These are phyloP conservation scores for Ditylenchus dipsaci DNA, from an alignment of 1,140 invertebrate species.

Conservation along the genomic window DNA sequence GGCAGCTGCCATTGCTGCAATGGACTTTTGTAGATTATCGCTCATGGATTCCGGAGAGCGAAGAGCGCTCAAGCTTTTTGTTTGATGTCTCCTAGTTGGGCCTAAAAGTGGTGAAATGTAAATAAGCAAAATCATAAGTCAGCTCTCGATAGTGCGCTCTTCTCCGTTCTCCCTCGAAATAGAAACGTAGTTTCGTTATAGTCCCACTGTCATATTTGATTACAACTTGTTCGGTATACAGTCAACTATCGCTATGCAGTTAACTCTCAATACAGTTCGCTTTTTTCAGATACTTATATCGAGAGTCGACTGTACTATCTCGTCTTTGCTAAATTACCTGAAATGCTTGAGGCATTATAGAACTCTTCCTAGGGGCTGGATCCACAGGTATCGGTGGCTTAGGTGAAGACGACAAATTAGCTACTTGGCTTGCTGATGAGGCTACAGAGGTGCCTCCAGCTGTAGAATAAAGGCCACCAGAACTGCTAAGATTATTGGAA, in stretches of 20 bases:
- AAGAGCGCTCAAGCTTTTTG: constrained; percentile 25
- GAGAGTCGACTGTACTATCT: too few relatives aligned
- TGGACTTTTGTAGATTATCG: constrained; percentile 17
- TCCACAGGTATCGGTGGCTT: constrained; percentile 26
- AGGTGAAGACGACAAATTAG: constrained; percentile 16
- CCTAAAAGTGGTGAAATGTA: constrained; percentile 10
- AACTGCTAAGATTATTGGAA: neutral
- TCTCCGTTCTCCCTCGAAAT: too few relatives aligned
- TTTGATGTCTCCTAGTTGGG: constrained; percentile 24
- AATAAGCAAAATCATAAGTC: too few relatives aligned
- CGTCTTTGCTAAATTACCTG: neutral
- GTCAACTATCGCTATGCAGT: too few relatives aligned
- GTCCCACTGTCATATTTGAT: too few relatives aligned
- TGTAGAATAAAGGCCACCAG: neutral
- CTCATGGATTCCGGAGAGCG: constrained; percentile 27
- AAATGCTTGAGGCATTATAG: neutral
- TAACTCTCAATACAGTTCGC: too few relatives aligned
- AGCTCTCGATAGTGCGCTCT: too few relatives aligned
- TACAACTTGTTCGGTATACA: too few relatives aligned
- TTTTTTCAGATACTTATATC: too few relatives aligned
- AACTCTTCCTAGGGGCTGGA: constrained; percentile 27
- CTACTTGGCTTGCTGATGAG: neutral
- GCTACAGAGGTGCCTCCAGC: neutral
- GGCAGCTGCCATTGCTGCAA: constrained; percentile 23
- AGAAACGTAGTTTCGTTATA: too few relatives aligned